These are phyloP conservation scores for Trematomus loennbergii DNA, from an alignment of 2,113 vertebrate genomes.

Conservation along the genomic window DNA sequence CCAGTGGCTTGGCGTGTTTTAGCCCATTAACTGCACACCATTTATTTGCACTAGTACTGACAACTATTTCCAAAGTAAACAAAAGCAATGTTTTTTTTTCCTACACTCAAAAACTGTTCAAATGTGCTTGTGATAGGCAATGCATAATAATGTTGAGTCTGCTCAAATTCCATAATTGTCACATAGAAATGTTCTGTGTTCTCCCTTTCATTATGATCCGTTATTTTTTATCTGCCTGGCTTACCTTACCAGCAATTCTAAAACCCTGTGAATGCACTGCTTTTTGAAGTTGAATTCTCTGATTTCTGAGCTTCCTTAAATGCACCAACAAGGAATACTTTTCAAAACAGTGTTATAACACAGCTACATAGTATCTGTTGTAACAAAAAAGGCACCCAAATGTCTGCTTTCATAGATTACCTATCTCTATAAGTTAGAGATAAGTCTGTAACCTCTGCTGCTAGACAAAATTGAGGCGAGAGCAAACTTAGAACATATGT, in stretches of 20 bases:
- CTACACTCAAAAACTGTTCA: neutral
- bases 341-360: constrained; percentile 12
- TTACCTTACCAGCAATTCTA: neutral
- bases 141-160: neutral
- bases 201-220: neutral
- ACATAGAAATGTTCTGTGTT: neutral
- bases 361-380: neutral
- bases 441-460: constrained; percentile 8
- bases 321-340: neutral
- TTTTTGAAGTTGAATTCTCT: neutral
- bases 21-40: too few species aligned
- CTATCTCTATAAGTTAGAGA: too few species aligned
- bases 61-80: neutral
- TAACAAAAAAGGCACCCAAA: constrained; percentile 4
- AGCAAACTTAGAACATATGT: neutral
- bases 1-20: too few species aligned
- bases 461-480: neutral
- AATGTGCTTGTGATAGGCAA: neutral
- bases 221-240: neutral
- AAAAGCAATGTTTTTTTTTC: too few species aligned
- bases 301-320: constrained; percentile 8
- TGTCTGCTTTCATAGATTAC: constrained; percentile 6
- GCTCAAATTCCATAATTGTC: neutral
- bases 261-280: neutral
- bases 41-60: neutral